Conservation (phyloP, 2,888 invertebrate genomes). For the Diaperis boleti region DNA sequence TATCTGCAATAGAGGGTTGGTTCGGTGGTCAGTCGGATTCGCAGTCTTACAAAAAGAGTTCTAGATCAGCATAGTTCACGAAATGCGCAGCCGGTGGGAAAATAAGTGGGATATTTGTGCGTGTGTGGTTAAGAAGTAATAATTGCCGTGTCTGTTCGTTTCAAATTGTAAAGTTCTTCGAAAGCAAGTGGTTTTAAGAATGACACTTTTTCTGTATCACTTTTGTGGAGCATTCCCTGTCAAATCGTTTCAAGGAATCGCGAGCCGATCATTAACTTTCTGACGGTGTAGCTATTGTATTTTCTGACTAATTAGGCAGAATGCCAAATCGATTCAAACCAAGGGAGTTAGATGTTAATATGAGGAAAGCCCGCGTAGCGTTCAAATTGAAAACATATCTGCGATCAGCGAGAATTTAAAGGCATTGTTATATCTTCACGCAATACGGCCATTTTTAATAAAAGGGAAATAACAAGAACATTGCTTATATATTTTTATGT, state of each 20-base stretch:
- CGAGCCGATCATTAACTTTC: conserved; percentile 53
- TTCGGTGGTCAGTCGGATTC: background rate
- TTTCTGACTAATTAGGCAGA: conserved; percentile 53
- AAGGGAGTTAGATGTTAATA: conserved; percentile 42
- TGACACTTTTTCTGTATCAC: conserved; percentile 47
- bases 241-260: conserved; percentile 56
- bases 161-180: conserved; percentile 48
- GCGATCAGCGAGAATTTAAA: conserved; percentile 41
- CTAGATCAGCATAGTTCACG: conserved; percentile 36
- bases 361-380: conserved; percentile 39
- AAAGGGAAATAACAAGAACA: conserved; percentile 31
- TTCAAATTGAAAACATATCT: conserved; percentile 43
- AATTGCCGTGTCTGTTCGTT: conserved; percentile 47
- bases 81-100: conserved; percentile 43
- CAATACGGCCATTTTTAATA: conserved; percentile 43
- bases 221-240: conserved; percentile 48
- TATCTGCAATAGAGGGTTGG: background rate
- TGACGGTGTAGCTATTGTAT: conserved; percentile 51
- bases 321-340: conserved; percentile 42
- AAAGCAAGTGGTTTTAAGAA: conserved; percentile 51
- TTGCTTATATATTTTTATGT: conserved; percentile 24
- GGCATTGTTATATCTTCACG: conserved; percentile 41
- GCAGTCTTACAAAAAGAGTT: conserved; percentile 26
- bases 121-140: conserved; percentile 51
- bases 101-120: conserved; percentile 51